These are phyloP conservation scores for Conistra vaccinii DNA, from an alignment of 2,888 invertebrate genomes.

Conservation along the genomic window DNA sequence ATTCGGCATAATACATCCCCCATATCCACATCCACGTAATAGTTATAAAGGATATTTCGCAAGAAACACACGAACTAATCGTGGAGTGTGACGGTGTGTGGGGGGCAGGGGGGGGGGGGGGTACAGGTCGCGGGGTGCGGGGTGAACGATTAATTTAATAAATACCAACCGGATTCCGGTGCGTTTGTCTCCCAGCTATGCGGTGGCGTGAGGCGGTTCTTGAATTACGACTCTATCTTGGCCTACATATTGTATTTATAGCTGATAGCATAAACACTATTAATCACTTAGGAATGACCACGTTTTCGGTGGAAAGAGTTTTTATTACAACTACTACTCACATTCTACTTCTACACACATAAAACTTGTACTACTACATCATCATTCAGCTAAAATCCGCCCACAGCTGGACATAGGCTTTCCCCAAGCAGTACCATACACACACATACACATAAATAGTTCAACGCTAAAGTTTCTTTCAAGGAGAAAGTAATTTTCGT, in stretches of 20 bases:
- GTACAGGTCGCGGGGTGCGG: constrained; percentile 57
- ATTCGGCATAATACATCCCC: background rate
- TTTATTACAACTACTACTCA: background rate
- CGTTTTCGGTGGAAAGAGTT: constrained; percentile 27
- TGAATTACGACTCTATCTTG: constrained; percentile 78
- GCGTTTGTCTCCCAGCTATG: constrained; percentile 85
- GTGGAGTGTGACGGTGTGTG: constrained; percentile 60
- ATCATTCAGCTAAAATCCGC: background rate
- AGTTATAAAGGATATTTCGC: constrained; percentile 62
- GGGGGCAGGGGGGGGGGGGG: constrained; percentile 49
- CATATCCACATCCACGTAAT: constrained; percentile 21
- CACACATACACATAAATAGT: background rate
- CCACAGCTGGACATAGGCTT: background rate
- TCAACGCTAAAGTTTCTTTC: constrained; percentile 12
- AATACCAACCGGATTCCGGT: constrained; percentile 86
- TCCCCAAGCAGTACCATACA: background rate
- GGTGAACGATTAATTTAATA: constrained; percentile 86
- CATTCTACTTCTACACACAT: background rate
- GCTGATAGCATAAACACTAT: constrained; percentile 63
- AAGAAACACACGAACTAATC: constrained; percentile 67
- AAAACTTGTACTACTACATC: background rate
- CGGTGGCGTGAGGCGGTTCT: constrained; percentile 77
- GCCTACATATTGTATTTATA: constrained; percentile 64
- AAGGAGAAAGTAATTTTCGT: constrained; percentile 30
- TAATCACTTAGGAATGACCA: constrained; percentile 57